Evolutionary conservation across 2,113 vertebrate genomes (phyloP).

Genomic region (Sardina pilchardus): DNA sequence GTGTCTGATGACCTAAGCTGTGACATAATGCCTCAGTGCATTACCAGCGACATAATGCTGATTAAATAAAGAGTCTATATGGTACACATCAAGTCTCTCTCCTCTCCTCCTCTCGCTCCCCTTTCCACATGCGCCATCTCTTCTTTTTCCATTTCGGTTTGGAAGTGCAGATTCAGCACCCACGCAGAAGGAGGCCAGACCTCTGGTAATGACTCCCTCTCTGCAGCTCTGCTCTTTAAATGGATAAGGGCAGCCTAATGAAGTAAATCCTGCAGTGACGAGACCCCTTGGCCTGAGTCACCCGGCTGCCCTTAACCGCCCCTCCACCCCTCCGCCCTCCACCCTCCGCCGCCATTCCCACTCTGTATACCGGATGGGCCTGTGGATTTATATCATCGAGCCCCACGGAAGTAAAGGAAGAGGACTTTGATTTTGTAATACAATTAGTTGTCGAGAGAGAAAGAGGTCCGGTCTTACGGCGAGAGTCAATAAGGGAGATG

Average conservation of each 20-base stretch:
- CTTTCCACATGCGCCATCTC: background rate
- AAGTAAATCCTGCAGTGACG: slow-evolving; percentile 44
- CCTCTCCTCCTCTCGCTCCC: background rate
- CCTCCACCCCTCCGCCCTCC: slow-evolving; percentile 38
- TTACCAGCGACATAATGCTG: background rate
- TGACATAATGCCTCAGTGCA: background rate
- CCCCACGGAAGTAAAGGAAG: slow-evolving; percentile 79
- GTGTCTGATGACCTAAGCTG: background rate
- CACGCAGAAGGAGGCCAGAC: background rate
- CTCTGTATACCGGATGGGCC: slow-evolving; percentile 53
- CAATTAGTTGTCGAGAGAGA: slow-evolving; percentile 77
- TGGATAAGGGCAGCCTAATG: slow-evolving; percentile 46
- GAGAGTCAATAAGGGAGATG: slow-evolving; percentile 91
- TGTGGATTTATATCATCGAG: slow-evolving; percentile 71
- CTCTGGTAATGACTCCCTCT: slow-evolving; percentile 27
- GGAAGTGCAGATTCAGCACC: background rate
- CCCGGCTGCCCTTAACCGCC: slow-evolving; percentile 41
- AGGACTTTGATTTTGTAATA: slow-evolving; percentile 96
- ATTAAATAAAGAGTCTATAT: background rate
- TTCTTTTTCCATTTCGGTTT: background rate
- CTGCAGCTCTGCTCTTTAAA: slow-evolving; percentile 46
- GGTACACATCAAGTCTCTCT: background rate
- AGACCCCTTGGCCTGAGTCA: slow-evolving; percentile 39
- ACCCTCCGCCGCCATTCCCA: slow-evolving; percentile 42
- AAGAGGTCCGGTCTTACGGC: slow-evolving; percentile 73